Evolutionary conservation across 2,888 invertebrate species (phyloP), one percentile per base, ranked within the genome.

Genomic region (Diogma glabrata): DNA sequence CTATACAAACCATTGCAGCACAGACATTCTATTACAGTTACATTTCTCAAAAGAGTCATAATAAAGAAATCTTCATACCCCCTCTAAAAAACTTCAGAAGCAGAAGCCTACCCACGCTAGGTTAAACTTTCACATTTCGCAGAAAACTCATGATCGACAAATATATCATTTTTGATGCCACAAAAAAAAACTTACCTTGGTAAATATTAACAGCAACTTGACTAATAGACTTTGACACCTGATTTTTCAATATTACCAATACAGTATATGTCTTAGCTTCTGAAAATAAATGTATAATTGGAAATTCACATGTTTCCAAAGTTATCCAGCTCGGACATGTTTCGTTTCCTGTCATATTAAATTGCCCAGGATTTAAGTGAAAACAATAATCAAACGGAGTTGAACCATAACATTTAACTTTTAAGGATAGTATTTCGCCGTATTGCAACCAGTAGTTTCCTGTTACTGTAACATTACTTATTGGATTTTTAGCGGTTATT

Each of bases 401-500:
- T 0, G 88, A 83, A 0, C 91, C 92, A 23, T 78, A 75, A 60
- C 88, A 92, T 33, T 77, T 77, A 3, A 86, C 77, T 56, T 78
- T 73, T 8, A 92, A 66, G 51, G 80, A 76, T 22, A 91, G 67
- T 45, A 89, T 70, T 51, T 88, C 87, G 26, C 88, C 89, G 54
- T 85, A 86, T 59, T 86, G 80, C 26, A 92, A 72, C 89, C 91
- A 91, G 61, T 84, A 84, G 51, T 80, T 78, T 0, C 90, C 91
- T 3, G 74, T 78, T 2, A 86, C 77, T 47, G 78, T 79, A 8
- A 90, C 72, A 52, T 79, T 77, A 3, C 75, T 67, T 57, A 91
- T 76, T 1, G 89, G 85, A 57, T 78, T 81, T 76, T 82, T 81
- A 0, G 82, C 78, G 48, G 74, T 70, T 49, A 90, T 64, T 49